Conservation (phyloP, 2,888 invertebrate species). For the Drosophila meridiana region DNA sequence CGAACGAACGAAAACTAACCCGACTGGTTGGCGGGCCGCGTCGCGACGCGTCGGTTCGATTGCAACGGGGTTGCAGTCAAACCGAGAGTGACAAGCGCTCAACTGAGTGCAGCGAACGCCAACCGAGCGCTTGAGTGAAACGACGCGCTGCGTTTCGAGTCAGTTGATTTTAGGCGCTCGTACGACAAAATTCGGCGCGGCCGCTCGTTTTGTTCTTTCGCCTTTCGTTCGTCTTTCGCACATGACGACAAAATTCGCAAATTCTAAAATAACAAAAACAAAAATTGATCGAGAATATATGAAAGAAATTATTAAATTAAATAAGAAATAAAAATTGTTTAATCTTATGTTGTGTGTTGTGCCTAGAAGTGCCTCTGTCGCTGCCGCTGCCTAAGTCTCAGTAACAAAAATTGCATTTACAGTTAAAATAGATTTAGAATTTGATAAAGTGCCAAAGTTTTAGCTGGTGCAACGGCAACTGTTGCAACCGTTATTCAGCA, state of each 20-base stretch:
- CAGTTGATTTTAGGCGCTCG: slow-evolving; percentile 59
- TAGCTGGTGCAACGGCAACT: slow-evolving; percentile 13
- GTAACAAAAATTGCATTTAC: slow-evolving; percentile 54
- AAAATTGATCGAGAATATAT: slow-evolving; percentile 13
- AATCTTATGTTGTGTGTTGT: slow-evolving; percentile 32
- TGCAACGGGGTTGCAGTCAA: slow-evolving; percentile 33
- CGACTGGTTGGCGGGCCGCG: slow-evolving; percentile 11
- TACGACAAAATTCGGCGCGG: slow-evolving; percentile 57
- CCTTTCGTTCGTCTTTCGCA: slow-evolving; percentile 38
- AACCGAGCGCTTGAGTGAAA: slow-evolving; percentile 54
- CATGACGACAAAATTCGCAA: slow-evolving; percentile 42
- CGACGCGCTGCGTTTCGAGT: slow-evolving; percentile 53
- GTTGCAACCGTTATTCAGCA: slow-evolving; percentile 3
- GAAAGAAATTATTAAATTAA: background rate
- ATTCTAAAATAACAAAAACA: slow-evolving; percentile 8
- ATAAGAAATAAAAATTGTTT: background rate
- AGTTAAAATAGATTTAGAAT: slow-evolving; percentile 38
- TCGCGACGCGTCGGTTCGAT: slow-evolving; percentile 27
- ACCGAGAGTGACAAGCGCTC: slow-evolving; percentile 50
- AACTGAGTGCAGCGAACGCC: slow-evolving; percentile 40
- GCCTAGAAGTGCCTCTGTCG: slow-evolving; percentile 38
- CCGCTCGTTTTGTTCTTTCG: slow-evolving; percentile 49
- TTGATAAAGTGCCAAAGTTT: slow-evolving; percentile 49
- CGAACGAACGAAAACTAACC: slow-evolving; percentile 26
- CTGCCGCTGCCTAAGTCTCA: slow-evolving; percentile 1